These are phyloP conservation scores for Apeltes quadracus DNA, from an alignment of 2,113 vertebrate species.

Conservation along the genomic window DNA sequence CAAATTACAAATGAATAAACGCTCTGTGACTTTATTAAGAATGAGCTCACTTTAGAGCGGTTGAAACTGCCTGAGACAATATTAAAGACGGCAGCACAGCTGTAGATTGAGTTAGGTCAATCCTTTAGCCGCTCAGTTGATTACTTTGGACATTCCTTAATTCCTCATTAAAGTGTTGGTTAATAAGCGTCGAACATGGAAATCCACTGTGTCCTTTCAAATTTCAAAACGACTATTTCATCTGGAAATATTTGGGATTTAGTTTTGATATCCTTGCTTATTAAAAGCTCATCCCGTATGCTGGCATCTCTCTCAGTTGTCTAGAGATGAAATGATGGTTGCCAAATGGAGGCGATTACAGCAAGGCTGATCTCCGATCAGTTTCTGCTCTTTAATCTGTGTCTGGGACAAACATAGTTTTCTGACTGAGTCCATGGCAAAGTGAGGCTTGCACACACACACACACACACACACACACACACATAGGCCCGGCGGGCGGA, in stretches of 20 bases:
- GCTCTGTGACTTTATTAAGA: conserved; percentile 55
- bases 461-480: background rate
- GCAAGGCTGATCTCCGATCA: conserved; percentile 66
- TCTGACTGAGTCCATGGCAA: conserved; percentile 42
- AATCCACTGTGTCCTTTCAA: conserved; percentile 21
- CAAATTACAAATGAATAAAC: conserved; percentile 52
- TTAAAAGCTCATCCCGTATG: conserved; percentile 44
- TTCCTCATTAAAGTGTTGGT: conserved; percentile 47
- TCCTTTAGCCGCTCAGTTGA: conserved; percentile 43
- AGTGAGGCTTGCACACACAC: conserved; percentile 5
- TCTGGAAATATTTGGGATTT: conserved; percentile 33
- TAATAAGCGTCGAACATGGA: conserved; percentile 34
- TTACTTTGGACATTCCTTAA: conserved; percentile 65
- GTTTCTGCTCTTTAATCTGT: conserved; percentile 69
- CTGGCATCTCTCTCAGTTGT: conserved; percentile 35
- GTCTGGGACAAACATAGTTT: conserved; percentile 46
- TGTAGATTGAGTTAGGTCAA: conserved; percentile 40
- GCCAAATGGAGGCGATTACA: conserved; percentile 56
- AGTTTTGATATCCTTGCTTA: conserved; percentile 35
- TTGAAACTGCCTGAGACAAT: conserved; percentile 37
- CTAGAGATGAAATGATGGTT: conserved; percentile 57
- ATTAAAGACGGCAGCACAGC: conserved; percentile 36
- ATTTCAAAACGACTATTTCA: conserved; percentile 4
- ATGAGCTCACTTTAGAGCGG: conserved; percentile 35
- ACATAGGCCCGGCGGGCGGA: conserved; percentile 1